Evolutionary conservation across 2,797 vertebrate genomes (phyloP).

Genomic region (Lycodopsis pacificus): DNA sequence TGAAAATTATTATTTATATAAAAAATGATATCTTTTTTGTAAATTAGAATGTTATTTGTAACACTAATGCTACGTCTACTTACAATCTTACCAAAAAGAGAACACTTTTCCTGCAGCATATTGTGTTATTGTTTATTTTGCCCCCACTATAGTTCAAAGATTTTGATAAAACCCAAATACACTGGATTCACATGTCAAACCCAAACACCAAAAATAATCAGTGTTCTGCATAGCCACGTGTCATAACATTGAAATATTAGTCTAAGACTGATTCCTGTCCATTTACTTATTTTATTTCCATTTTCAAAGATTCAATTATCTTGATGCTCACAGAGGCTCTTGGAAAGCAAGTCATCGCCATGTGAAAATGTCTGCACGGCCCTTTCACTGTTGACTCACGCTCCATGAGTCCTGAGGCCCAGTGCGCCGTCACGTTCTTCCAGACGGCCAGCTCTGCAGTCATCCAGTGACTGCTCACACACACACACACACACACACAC

Average conservation of each 20-base stretch:
- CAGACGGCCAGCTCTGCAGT: slow-evolving; percentile 43
- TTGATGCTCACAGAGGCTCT: slow-evolving; percentile 11
- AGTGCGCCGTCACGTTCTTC: slow-evolving; percentile 45
- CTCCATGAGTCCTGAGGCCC: slow-evolving; percentile 44
- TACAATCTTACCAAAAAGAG: neutral
- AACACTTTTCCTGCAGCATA: neutral
- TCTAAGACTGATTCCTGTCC: neutral
- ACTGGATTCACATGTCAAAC: neutral
- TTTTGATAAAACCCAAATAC: neutral
- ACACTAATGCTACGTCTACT: neutral
- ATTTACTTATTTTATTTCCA: neutral
- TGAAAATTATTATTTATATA: neutral
- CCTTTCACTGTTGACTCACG: slow-evolving; percentile 51
- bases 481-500: neutral
- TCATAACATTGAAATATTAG: neutral
- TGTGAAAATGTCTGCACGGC: slow-evolving; percentile 38
- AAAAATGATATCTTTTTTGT: too few species aligned
- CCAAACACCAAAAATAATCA: neutral
- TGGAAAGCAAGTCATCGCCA: slow-evolving; percentile 27
- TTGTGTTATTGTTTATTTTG: neutral
- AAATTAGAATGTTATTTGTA: neutral
- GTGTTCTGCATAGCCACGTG: neutral
- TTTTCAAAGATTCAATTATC: slow-evolving; percentile 14
- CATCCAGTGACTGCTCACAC: slow-evolving; percentile 29
- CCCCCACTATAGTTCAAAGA: neutral